phyloP scores from a whole-genome alignment of 2,888 invertebrate species.

The Peribatodes rhomboidaria region DNA sequence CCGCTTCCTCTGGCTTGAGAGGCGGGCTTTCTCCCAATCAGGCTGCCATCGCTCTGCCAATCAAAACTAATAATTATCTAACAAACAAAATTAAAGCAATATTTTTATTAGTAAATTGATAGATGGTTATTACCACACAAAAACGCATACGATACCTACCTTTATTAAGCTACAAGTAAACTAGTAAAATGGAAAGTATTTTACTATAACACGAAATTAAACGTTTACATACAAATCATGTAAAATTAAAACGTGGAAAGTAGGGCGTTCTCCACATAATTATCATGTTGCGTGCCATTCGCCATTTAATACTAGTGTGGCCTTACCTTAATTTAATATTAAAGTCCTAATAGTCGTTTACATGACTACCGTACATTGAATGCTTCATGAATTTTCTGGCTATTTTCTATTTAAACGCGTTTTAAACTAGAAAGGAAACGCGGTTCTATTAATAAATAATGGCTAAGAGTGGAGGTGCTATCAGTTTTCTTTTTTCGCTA shows the following conservation, averaged over 20 bases:
- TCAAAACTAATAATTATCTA: too few relatives aligned
- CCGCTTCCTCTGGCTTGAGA: too few relatives aligned
- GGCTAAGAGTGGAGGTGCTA: background rate
- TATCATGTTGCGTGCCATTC: slow-evolving; percentile 45
- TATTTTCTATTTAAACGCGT: slow-evolving; percentile 3
- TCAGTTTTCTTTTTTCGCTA: too few relatives aligned
- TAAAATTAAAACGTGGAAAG: slow-evolving; percentile 37
- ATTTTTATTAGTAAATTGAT: too few relatives aligned
- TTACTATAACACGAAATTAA: slow-evolving; percentile 12
- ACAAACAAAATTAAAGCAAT: too few relatives aligned
- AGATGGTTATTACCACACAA: background rate
- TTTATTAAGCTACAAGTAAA: background rate
- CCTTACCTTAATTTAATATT: slow-evolving; percentile 47
- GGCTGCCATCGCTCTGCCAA: too few relatives aligned
- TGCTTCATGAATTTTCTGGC: slow-evolving; percentile 27
- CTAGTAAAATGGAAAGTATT: background rate
- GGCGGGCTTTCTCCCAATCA: too few relatives aligned
- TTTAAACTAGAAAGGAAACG: background rate
- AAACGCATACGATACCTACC: background rate
- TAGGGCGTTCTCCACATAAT: slow-evolving; percentile 45
- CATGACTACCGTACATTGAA: slow-evolving; percentile 44
- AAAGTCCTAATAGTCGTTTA: slow-evolving; percentile 45
- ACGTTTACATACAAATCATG: slow-evolving; percentile 22
- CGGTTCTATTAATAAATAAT: too few relatives aligned
- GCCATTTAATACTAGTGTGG: slow-evolving; percentile 36